Conservation (phyloP, 2,888 invertebrate species). For the Cryptocephalus primarius region DNA sequence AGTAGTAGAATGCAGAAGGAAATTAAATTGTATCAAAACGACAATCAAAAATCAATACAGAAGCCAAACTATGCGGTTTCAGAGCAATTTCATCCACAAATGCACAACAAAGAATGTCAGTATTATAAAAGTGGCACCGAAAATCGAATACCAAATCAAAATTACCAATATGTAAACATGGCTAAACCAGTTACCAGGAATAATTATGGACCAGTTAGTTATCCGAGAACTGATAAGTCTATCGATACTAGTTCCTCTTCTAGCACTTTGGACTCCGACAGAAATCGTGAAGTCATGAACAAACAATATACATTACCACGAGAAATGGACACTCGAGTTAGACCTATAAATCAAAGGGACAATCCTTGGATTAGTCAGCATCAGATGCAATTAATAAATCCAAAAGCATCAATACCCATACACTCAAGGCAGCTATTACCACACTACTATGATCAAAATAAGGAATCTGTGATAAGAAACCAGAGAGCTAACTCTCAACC, state of each 20-base stretch:
- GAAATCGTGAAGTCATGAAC: constrained; percentile 10
- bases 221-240: constrained; percentile 23
- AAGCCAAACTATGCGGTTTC: constrained; percentile 5
- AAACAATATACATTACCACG: constrained; percentile 7
- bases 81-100: constrained; percentile 24
- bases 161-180: constrained; percentile 14
- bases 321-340: not conserved
- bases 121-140: constrained; percentile 24
- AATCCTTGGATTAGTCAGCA: constrained; percentile 30
- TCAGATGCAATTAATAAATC: constrained; percentile 30
- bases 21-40: constrained; percentile 7
- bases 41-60: constrained; percentile 9
- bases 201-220: constrained; percentile 18
- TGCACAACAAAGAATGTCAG: constrained; percentile 28
- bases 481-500: not conserved
- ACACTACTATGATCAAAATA: constrained; percentile 25
- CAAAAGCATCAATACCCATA: constrained; percentile 34
- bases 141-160: constrained; percentile 5
- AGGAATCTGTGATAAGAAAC: not conserved
- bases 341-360: constrained; percentile 13
- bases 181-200: constrained; percentile 16
- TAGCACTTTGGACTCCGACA: constrained; percentile 32
- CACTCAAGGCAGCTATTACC: constrained; percentile 33
- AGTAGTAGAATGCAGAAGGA: constrained; percentile 8
- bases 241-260: constrained; percentile 34